phyloP scores from a whole-genome alignment of 92 coral and sea anemone species.

The Meandrina meandrites region DNA sequence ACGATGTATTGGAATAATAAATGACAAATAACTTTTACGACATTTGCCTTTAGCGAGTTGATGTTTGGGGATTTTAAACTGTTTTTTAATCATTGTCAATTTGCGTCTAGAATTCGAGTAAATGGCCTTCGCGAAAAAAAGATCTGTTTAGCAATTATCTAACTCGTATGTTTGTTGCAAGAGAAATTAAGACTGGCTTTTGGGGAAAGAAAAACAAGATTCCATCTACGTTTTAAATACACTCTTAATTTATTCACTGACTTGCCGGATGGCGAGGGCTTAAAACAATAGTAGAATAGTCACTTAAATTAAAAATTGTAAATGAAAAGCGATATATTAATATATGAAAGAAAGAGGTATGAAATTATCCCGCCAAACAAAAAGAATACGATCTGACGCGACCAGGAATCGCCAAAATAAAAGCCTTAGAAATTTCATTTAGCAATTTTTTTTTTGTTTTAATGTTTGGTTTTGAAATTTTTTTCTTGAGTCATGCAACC shows the following conservation, averaged over 20 bases:
- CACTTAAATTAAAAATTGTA: conserved; percentile 37
- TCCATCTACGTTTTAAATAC: conserved; percentile 12
- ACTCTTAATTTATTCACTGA: conserved; percentile 36
- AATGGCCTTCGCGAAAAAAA: not conserved
- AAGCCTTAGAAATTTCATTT: not conserved
- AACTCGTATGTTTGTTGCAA: not conserved
- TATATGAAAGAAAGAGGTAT: conserved; percentile 31
- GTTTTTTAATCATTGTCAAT: not conserved
- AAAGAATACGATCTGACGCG: not conserved
- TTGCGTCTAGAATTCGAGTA: not conserved
- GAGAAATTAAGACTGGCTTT: conserved; percentile 8
- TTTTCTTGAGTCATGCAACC: not conserved
- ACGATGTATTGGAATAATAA: conserved; percentile 3
- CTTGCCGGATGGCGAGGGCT: conserved; percentile 12
- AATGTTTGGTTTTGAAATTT: not conserved
- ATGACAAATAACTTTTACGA: conserved; percentile 18
- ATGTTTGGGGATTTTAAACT: not conserved
- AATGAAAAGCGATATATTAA: conserved; percentile 42
- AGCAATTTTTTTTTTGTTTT: not conserved
- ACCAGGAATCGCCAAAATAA: conserved; percentile 10
- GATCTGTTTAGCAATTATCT: not conserved
- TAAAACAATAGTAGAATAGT: conserved; percentile 19
- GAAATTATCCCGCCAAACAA: conserved; percentile 28
- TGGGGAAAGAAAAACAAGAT: conserved; percentile 11
- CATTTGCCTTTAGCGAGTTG: not conserved